Conservation (phyloP, 2,113 vertebrate genomes). For the Leuciscus idus region DNA sequence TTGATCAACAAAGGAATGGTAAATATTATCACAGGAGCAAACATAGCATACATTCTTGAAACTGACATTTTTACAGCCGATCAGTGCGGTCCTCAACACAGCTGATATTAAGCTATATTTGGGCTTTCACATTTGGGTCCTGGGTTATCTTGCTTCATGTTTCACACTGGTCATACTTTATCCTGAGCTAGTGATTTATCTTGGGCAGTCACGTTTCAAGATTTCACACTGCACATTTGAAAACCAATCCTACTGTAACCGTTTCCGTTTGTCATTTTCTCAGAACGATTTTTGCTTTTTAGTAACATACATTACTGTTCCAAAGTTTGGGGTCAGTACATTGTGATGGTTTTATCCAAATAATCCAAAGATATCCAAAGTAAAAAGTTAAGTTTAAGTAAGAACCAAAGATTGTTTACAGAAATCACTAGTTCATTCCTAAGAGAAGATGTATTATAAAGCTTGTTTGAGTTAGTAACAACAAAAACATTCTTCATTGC, state of each 20-base stretch:
- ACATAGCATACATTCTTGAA: neutral
- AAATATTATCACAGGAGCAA: slow-evolving; percentile 25
- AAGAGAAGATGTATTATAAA: neutral
- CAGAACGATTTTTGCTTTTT: neutral
- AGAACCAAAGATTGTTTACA: neutral
- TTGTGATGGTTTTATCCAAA: no score
- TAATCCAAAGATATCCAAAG: no score
- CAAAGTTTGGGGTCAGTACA: no score
- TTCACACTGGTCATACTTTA: neutral
- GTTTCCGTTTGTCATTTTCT: neutral
- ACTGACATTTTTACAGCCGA: slow-evolving; percentile 5
- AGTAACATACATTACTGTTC: neutral
- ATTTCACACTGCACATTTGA: neutral
- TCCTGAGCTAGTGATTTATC: neutral
- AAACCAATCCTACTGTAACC: neutral
- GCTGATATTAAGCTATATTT: neutral
- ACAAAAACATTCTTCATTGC: neutral
- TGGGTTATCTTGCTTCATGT: slow-evolving; percentile 4
- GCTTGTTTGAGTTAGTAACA: neutral
- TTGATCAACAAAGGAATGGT: slow-evolving; percentile 29
- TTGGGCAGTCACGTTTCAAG: neutral
- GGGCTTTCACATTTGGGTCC: neutral
- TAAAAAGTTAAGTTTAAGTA: no score
- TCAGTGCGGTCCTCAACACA: neutral
- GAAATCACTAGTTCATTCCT: neutral